phyloP scores from a whole-genome alignment of 2,113 vertebrate genomes.

The Scopus umbretta region DNA sequence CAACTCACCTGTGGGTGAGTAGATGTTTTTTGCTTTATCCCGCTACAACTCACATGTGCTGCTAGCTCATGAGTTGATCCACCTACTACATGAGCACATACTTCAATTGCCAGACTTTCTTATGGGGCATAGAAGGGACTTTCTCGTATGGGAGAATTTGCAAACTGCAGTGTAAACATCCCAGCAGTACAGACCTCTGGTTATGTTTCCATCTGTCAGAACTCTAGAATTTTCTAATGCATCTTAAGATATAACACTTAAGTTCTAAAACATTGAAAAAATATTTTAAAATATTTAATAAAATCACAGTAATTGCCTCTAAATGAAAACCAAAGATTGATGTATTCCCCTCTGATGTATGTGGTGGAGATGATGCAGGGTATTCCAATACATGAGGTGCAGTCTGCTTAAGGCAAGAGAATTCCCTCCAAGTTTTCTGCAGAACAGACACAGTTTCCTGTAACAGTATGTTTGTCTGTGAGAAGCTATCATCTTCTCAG shows the following conservation, averaged over 20 bases:
- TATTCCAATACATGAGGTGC: background rate
- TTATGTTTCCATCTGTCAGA: background rate
- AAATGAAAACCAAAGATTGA: background rate
- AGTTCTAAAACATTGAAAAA: background rate
- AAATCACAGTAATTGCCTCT: background rate
- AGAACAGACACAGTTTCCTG: background rate
- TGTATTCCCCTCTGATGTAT: background rate
- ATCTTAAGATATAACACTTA: background rate
- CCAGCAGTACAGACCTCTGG: background rate
- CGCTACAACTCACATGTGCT: background rate
- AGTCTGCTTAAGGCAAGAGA: background rate
- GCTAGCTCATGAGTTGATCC: background rate
- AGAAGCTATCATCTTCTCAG: background rate
- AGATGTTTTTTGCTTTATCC: background rate
- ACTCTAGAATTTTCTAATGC: background rate
- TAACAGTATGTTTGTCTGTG: background rate
- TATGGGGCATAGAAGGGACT: background rate
- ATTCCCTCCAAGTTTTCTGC: background rate
- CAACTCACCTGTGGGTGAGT: background rate
- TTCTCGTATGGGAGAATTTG: background rate
- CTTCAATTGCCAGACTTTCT: background rate
- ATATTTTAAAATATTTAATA: background rate
- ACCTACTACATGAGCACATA: background rate
- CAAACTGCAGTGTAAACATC: background rate
- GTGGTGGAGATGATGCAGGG: background rate